These are phyloP conservation scores for Ptychadena robeensis DNA, from an alignment of 2,797 vertebrate genomes.

Conservation along the genomic window DNA sequence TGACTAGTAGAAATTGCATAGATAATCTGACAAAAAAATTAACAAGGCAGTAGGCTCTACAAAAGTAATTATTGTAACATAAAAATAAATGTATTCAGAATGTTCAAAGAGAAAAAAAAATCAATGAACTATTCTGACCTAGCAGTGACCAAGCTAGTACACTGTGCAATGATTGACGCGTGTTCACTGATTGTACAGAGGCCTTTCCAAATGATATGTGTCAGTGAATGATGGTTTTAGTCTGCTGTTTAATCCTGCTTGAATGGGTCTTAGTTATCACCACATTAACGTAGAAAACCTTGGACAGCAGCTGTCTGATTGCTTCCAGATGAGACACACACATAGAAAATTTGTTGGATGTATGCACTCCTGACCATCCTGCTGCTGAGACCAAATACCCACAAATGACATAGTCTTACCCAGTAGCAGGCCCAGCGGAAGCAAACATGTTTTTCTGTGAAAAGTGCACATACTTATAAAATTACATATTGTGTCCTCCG, in stretches of 20 bases:
- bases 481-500: slow-evolving; percentile 1
- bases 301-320: slow-evolving; percentile 10
- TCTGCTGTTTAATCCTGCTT: slow-evolving; percentile 23
- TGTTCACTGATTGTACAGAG: neutral
- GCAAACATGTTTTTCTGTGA: slow-evolving; percentile 37
- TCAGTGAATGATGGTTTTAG: slow-evolving; percentile 36
- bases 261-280: slow-evolving; percentile 18
- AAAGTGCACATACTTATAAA: slow-evolving; percentile 34
- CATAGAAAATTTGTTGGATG: slow-evolving; percentile 35
- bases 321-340: slow-evolving; percentile 48
- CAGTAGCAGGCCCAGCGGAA: neutral
- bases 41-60: neutral
- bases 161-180: neutral
- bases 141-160: neutral
- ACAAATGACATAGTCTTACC: slow-evolving; percentile 14
- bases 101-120: no score
- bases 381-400: slow-evolving; percentile 2
- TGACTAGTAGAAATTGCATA: neutral
- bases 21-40: neutral
- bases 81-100: no score
- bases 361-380: slow-evolving; percentile 20
- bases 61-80: neutral
- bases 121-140: neutral
- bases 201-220: slow-evolving; percentile 14
- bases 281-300: slow-evolving; percentile 31